Evolutionary conservation across 1,140 invertebrate genomes (phyloP).

Genomic region (Heliconius himera): DNA sequence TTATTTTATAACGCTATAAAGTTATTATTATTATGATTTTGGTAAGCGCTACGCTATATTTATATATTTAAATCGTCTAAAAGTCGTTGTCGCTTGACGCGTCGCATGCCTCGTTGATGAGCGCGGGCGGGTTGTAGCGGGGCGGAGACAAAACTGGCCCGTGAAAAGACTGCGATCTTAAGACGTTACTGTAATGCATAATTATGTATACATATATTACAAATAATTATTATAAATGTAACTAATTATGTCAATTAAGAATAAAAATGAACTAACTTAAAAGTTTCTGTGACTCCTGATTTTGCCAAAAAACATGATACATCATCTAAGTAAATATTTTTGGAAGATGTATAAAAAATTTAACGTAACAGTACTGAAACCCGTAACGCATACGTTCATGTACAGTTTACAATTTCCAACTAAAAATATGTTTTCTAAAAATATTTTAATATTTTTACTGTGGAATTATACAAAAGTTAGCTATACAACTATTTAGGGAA

Average conservation of each 20-base stretch:
- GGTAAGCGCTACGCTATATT: constrained; percentile 8
- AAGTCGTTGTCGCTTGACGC: constrained; percentile 81
- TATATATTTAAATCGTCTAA: constrained; percentile 42
- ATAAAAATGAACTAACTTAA: background rate
- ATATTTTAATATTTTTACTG: no score
- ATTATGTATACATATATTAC: background rate
- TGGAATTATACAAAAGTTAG: no score
- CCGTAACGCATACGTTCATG: no score
- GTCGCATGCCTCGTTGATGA: constrained; percentile 69
- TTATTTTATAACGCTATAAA: constrained; percentile 6
- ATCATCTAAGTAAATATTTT: no score
- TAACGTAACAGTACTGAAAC: no score
- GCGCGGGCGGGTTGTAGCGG: constrained; percentile 57
- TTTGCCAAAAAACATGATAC: no score
- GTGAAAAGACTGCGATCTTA: constrained; percentile 65
- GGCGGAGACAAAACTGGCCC: constrained; percentile 66
- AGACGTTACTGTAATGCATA: constrained; percentile 71
- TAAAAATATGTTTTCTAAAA: no score
- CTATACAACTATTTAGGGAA: no score
- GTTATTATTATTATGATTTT: constrained; percentile 5
- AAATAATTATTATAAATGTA: background rate
- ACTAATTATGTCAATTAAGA: background rate
- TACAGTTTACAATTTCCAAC: no score
- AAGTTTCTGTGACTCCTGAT: background rate
- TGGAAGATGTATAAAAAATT: no score